Percentiles rank a stretch among this genome's conserved stretches.
Conservation (phyloP, 2,797 vertebrate species). For the Parauchenoglanis punctatus region DNA sequence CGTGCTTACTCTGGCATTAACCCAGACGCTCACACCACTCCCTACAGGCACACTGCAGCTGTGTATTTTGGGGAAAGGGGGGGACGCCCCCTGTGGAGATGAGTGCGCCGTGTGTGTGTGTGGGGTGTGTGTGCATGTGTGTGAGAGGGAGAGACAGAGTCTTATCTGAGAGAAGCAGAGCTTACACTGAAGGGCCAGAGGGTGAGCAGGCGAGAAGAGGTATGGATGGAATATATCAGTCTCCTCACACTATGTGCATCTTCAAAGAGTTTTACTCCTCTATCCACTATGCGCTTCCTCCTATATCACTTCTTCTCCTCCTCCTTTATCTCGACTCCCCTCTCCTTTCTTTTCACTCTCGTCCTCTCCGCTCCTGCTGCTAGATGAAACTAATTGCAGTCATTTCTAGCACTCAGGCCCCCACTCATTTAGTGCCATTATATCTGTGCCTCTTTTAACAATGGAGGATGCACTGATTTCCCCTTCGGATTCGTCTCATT, state of each 20-base stretch:
- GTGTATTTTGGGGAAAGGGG: conserved; percentile 33
- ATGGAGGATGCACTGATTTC: conserved; percentile 45
- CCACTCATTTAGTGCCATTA: conserved; percentile 54
- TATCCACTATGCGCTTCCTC: conserved; percentile 17
- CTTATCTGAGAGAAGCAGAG: conserved; percentile 57
- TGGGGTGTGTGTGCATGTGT: conserved; percentile 32
- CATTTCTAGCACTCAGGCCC: conserved; percentile 35
- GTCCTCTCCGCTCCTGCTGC: conserved; percentile 27
- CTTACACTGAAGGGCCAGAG: conserved; percentile 53
- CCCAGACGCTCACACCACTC: conserved; percentile 47
- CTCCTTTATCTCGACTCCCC: not conserved
- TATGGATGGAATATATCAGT: conserved; percentile 46
- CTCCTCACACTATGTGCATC: conserved; percentile 32
- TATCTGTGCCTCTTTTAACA: conserved; percentile 52
- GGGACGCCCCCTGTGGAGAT: conserved; percentile 51
- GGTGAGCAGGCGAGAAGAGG: conserved; percentile 45
- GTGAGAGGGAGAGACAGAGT: conserved; percentile 5
- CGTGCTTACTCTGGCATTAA: conserved; percentile 43
- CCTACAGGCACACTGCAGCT: conserved; percentile 43
- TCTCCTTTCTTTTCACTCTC: not conserved
- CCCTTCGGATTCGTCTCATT: conserved; percentile 49
- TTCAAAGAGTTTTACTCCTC: conserved; percentile 38
- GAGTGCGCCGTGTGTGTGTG: conserved; percentile 37
- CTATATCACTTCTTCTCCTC: conserved; percentile 16
- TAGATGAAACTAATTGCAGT: conserved; percentile 43